Conservation (phyloP, 2,113 vertebrate species). For the Eubucco bourcierii region DNA sequence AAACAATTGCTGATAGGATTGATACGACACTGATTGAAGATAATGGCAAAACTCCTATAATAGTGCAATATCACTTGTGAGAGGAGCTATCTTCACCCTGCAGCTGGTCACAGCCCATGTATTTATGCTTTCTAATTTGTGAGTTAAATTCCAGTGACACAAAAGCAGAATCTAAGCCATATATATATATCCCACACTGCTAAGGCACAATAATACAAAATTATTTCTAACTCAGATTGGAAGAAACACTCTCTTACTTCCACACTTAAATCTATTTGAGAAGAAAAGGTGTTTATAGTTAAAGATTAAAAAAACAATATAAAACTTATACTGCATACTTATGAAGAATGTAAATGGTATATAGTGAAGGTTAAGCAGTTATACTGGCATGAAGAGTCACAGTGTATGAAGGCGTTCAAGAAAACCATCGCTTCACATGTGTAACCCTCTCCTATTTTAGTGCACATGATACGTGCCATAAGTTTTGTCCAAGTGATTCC, state of each 20-base stretch:
- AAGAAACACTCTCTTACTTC: neutral
- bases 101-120: neutral
- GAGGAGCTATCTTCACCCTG: neutral
- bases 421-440: neutral
- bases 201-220: neutral
- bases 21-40: neutral
- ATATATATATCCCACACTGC: neutral
- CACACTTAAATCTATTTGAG: neutral
- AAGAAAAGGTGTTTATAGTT: neutral
- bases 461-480: neutral
- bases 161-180: neutral
- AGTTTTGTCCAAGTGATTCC: neutral
- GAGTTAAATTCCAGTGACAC: neutral
- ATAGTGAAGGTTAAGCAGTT: neutral
- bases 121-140: neutral
- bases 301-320: neutral
- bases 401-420: neutral
- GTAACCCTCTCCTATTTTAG: neutral
- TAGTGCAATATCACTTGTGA: neutral
- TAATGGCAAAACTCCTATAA: neutral
- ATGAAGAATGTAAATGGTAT: neutral
- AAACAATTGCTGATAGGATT: conserved; percentile 22
- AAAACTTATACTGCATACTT: neutral
- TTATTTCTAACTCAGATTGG: neutral
- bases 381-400: neutral